phyloP scores from a whole-genome alignment of 2,888 invertebrate species.

The Rhamnusium bicolor region DNA sequence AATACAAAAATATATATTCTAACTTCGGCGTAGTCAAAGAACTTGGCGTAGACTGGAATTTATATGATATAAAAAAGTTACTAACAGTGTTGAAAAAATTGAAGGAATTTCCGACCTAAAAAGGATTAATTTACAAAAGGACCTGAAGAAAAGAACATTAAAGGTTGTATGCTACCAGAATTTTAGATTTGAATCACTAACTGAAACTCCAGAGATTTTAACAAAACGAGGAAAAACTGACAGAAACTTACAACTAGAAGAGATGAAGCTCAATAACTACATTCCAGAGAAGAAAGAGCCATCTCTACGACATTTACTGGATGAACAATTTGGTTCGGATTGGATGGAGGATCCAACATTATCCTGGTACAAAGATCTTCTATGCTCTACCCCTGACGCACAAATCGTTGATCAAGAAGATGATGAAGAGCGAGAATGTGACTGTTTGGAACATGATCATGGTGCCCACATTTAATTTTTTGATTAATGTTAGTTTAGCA shows the following conservation, averaged over 20 bases:
- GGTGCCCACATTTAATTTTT: no score
- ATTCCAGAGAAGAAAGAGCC: neutral
- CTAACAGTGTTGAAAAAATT: neutral
- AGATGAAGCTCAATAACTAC: no score
- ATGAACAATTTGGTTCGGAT: no score
- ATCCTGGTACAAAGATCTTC: neutral
- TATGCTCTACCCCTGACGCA: neutral
- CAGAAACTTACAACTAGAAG: no score
- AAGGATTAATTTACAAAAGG: neutral
- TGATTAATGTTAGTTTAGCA: no score
- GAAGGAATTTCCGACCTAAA: neutral
- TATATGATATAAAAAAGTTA: constrained; percentile 5
- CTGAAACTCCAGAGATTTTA: constrained; percentile 6
- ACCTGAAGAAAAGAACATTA: neutral
- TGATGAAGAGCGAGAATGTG: constrained; percentile 4
- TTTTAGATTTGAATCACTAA: constrained; percentile 9
- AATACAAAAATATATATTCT: neutral
- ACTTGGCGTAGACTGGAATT: constrained; percentile 1
- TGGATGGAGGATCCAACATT: no score
- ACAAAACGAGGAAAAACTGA: constrained; percentile 6
- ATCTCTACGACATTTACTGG: no score
- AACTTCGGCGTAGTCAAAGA: neutral
- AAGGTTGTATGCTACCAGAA: neutral
- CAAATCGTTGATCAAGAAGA: constrained; percentile 2
- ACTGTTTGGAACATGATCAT: no score